Evolutionary conservation across 2,113 vertebrate species (phyloP).

Genomic region (Taurulus bubalis): DNA sequence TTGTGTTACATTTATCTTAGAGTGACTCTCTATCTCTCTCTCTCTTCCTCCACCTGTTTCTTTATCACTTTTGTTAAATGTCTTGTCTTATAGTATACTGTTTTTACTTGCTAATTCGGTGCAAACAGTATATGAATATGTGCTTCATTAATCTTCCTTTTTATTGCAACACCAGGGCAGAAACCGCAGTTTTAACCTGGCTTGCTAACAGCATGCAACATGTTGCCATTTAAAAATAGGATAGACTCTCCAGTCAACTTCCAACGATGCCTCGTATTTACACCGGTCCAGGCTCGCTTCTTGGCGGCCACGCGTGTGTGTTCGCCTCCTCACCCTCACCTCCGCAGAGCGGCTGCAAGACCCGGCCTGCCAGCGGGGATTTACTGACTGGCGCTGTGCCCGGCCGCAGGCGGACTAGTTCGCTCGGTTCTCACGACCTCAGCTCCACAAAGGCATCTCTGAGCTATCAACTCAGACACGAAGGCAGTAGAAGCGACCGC

Average conservation of each 20-base stretch:
- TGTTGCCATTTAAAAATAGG: conserved; percentile 34
- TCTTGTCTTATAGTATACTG: not conserved
- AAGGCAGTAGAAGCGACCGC: conserved; percentile 75
- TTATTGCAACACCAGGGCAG: conserved; percentile 8
- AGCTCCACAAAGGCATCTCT: conserved; percentile 82
- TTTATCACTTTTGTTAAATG: not conserved
- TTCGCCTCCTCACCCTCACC: conserved; percentile 81
- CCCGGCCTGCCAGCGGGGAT: conserved; percentile 83
- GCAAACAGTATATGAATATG: not conserved
- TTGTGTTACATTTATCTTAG: not conserved
- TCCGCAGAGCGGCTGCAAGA: conserved; percentile 74
- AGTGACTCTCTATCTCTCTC: not conserved
- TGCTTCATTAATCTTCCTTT: not conserved
- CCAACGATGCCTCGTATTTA: conserved; percentile 63
- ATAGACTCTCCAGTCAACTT: conserved; percentile 34
- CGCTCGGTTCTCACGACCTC: conserved; percentile 90
- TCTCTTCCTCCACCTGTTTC: not conserved
- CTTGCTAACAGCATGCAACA: conserved; percentile 16
- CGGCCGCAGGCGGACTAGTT: conserved; percentile 86
- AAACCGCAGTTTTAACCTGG: conserved; percentile 6
- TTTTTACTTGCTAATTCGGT: not conserved
- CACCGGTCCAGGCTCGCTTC: conserved; percentile 61
- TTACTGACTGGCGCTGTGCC: conserved; percentile 86
- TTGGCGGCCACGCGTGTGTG: conserved; percentile 74
- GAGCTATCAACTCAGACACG: conserved; percentile 82